A percentile compares a stretch with the other conserved stretches of the same genome.
phyloP scores from a whole-genome alignment of 2,888 invertebrate genomes.

The Dermolepida albohirtum region DNA sequence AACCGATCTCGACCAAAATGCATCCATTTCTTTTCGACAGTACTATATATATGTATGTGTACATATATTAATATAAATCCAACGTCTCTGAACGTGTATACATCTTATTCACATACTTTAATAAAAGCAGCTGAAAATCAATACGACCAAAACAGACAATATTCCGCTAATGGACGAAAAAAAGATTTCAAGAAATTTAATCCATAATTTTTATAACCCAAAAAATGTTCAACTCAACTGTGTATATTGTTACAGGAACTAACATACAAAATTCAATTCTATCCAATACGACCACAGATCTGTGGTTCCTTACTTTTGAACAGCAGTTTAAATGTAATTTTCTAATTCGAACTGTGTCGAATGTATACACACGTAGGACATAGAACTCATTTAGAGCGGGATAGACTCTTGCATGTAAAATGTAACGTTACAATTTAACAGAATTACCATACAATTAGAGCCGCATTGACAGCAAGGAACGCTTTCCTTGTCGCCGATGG shows the following conservation, averaged over 20 bases:
- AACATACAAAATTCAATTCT: conserved; percentile 7
- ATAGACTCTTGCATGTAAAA: conserved; percentile 47
- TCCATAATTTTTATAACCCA: too few relatives aligned
- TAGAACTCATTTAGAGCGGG: conserved; percentile 6
- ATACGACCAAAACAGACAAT: too few relatives aligned
- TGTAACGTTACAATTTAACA: conserved; percentile 55
- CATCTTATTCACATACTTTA: too few relatives aligned
- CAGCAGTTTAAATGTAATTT: conserved; percentile 42
- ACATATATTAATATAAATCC: too few relatives aligned
- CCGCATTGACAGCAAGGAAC: conserved; percentile 50
- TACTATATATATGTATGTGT: too few relatives aligned
- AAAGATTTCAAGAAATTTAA: too few relatives aligned
- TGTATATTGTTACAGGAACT: background rate
- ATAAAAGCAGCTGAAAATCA: too few relatives aligned
- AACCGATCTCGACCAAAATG: too few relatives aligned
- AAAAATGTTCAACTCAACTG: too few relatives aligned
- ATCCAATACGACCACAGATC: conserved; percentile 4
- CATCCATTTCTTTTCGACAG: too few relatives aligned
- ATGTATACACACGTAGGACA: background rate
- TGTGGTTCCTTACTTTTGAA: background rate
- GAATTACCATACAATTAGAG: conserved; percentile 56
- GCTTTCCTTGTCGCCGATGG: conserved; percentile 40
- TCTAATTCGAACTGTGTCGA: conserved; percentile 34
- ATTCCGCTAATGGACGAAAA: too few relatives aligned
- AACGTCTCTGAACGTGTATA: too few relatives aligned